A percentile compares a stretch with the other conserved stretches of the same genome.
phyloP scores from a whole-genome alignment of 2,888 invertebrate genomes.

The Neoscelio sp. region DNA sequence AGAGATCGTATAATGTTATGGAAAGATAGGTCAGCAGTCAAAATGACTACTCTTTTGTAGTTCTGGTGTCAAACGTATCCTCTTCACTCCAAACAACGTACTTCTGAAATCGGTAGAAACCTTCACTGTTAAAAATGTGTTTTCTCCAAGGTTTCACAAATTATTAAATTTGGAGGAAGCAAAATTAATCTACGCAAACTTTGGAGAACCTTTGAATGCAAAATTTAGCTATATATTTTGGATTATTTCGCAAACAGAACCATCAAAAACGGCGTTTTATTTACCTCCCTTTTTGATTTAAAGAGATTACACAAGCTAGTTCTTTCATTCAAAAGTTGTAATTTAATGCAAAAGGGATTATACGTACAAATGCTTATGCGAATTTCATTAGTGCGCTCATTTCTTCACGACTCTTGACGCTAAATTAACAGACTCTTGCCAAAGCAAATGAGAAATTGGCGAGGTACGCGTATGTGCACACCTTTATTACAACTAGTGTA shows the following conservation, averaged over 20 bases:
- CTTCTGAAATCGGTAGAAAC: no score
- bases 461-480: slow-evolving; percentile 69
- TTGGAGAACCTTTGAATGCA: no score
- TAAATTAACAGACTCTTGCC: slow-evolving; percentile 68
- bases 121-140: no score
- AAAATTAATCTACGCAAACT: no score
- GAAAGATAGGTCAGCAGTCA: no score
- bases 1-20: background rate
- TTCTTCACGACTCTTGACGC: slow-evolving; percentile 68
- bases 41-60: no score
- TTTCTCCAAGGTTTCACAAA: no score
- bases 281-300: slow-evolving; percentile 36
- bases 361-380: slow-evolving; percentile 62
- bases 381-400: slow-evolving; percentile 69
- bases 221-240: no score
- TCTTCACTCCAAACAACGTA: no score
- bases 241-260: slow-evolving; percentile 28
- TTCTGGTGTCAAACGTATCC: no score
- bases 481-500: slow-evolving; percentile 80
- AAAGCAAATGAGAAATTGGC: slow-evolving; percentile 71
- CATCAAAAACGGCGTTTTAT: background rate
- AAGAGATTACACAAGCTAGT: slow-evolving; percentile 38
- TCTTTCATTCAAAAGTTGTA: slow-evolving; percentile 51
- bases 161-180: no score
- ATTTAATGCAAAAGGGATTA: slow-evolving; percentile 59